phyloP scores from a whole-genome alignment of 2,797 vertebrate genomes.

The Artibeus lituratus region DNA sequence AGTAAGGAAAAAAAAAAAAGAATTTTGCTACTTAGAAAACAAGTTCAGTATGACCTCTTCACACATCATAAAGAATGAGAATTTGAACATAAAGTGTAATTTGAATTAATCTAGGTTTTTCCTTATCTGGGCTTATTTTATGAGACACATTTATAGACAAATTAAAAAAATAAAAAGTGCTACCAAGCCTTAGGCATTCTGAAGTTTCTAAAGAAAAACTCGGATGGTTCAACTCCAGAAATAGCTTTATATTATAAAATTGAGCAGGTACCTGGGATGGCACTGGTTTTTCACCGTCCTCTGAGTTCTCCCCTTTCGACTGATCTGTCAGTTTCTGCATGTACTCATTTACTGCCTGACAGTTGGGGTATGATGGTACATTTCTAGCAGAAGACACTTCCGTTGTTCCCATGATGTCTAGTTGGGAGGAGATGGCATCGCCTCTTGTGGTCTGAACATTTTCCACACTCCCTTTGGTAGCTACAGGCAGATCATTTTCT shows the following conservation, averaged over 20 bases:
- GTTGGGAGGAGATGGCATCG: slow-evolving; percentile 46
- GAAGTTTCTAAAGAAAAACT: slow-evolving; percentile 29
- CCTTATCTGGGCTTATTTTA: fast-evolving
- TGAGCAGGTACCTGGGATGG: slow-evolving; percentile 82
- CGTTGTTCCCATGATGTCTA: slow-evolving; percentile 27
- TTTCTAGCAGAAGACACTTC: slow-evolving; percentile 69
- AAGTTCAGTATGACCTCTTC: not conserved
- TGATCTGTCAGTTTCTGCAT: slow-evolving; percentile 84
- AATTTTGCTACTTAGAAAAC: not conserved
- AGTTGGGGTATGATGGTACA: slow-evolving; percentile 82
- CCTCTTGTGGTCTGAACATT: slow-evolving; percentile 20
- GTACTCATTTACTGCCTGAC: slow-evolving; percentile 88
- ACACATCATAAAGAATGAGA: not conserved
- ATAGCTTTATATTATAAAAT: not conserved
- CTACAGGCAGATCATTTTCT: slow-evolving; percentile 15
- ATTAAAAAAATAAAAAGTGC: not conserved
- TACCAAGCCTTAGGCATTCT: slow-evolving; percentile 5
- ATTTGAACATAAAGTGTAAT: not conserved
- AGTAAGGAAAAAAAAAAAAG: not conserved
- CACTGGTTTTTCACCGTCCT: slow-evolving; percentile 70
- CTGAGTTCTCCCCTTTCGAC: slow-evolving; percentile 75
- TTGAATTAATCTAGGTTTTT: slow-evolving; percentile 32
- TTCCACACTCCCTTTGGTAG: slow-evolving; percentile 41
- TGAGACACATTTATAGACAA: not conserved
- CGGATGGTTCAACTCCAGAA: not conserved